Base-by-base conservation (phyloP, 2,113 vertebrate genomes). In the Petroica traversi region DNA sequence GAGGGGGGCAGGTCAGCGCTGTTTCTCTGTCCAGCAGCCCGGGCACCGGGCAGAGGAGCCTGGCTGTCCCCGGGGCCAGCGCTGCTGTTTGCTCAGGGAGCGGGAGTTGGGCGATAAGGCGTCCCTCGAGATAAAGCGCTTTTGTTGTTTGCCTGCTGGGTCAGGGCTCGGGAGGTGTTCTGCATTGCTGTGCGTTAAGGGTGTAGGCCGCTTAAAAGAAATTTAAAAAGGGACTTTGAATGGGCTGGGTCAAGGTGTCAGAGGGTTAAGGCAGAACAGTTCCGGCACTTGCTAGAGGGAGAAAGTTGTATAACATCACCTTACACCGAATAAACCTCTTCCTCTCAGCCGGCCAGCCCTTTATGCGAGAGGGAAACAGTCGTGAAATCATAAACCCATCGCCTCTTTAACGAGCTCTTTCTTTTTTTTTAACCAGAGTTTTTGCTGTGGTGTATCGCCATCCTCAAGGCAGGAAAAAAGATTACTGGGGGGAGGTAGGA, bases 381-480 rank as follows among this genome's bases (percentile, higher is more conserved):
- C 33, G 9, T 54, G 43, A 49, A n/a, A 43, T 81, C 61, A 11
- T 22, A 34, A 76, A 71, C 38, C 52, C 78, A 52, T 80, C 40
- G 15, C 71, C 48, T 59, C 29, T 59, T 96, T 73, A 64, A 92
- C 64, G 31, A 76, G 80, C n/a, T 41, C 2, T 25, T 4, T 36
- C 9, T 36, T 46, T 29, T 67, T 24, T 40, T 33, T 33, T 38
- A 24, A 19, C 6, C 19, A n/a, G 12, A 77, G 67, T 58, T 96
- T 95, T 92, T 89, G 57, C 71, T 89, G 23, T 76, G 55, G 41
- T 90, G 77, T 68, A 77, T 88, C 61, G 15, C 61, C 93, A 87
- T 90, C 85, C 89, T 86, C 89, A 75, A 93, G 88, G 92, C 91
- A 97, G 93, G 46, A 40, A 72, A 64, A 93, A 13, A 52, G 45